Evolutionary conservation across 2,113 vertebrate genomes (phyloP).

Genomic region (Perca flavescens): DNA sequence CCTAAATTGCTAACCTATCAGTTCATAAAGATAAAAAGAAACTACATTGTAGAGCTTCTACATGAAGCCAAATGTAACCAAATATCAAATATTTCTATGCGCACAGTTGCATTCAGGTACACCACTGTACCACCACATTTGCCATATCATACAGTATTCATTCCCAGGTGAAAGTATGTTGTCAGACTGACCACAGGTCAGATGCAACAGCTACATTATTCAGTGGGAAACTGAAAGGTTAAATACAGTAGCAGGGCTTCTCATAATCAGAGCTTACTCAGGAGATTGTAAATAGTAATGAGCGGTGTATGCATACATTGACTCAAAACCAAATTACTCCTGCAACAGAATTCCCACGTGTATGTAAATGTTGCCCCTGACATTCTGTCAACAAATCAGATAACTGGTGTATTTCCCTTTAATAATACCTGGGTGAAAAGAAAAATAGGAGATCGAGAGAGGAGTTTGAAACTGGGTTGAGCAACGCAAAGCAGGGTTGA

Average conservation of each 20-base stretch:
- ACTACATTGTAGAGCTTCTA: too few species aligned
- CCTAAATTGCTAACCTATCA: too few species aligned
- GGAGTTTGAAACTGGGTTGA: not conserved
- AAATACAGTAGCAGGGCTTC: slow-evolving; percentile 5
- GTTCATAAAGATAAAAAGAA: too few species aligned
- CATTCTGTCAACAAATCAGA: slow-evolving; percentile 18
- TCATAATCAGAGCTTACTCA: not conserved
- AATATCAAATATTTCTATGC: not conserved
- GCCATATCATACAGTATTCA: not conserved
- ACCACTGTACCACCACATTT: not conserved
- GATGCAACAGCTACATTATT: slow-evolving; percentile 7
- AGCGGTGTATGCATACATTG: slow-evolving; percentile 3
- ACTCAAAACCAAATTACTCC: slow-evolving; percentile 18
- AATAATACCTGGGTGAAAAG: not conserved
- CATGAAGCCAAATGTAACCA: not conserved
- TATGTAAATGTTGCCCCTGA: slow-evolving; percentile 21
- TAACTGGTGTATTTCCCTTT: not conserved
- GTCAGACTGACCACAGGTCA: slow-evolving; percentile 5
- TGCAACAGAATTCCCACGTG: not conserved
- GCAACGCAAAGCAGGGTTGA: slow-evolving; percentile 3
- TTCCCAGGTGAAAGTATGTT: not conserved
- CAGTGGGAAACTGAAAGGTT: slow-evolving; percentile 5
- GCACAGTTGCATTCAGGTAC: not conserved
- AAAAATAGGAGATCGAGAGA: not conserved
- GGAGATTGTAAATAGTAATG: slow-evolving; percentile 8